Base-by-base conservation (phyloP, 2,113 vertebrate genomes). In the Cavia aperea region DNA sequence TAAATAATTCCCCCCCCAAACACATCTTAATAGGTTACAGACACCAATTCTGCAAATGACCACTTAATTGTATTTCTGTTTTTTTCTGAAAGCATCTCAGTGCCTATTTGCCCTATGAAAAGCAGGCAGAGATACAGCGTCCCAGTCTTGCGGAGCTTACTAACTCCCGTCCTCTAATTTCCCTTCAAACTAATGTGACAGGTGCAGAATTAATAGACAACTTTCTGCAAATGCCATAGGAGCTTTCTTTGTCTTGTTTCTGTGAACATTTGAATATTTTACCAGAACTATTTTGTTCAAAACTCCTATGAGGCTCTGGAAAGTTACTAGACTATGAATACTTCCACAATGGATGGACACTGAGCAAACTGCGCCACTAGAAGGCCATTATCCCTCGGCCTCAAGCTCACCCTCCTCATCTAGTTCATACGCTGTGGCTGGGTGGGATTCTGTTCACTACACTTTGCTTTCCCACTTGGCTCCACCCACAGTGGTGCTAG, bases 1-100 rank as follows among this genome's bases (percentile, higher is more conserved):
- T 94, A 96, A 96, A 92, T 93, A 96, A 81, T 86, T 56, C 62
- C 81, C 81, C 3, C 1, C 96, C 68, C 84, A 88, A 95, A 94
- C 81, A 95, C 43, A 91, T 93, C 73, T 94, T 79, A 85, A 91
- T 49, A 63, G 66, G 89, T 94, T 85, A 86, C 77, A 65, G 29
- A 95, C 84, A 95, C 91, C 91, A 89, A 90, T 89, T 87, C 81
- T 93, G 81, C 68, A 85, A 90, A 95, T 85, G 92, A 63, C 65
- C 15, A 8, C 0, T 0, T 1, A 14, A 39, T 46, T 33, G 16
- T 12, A 93, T 51, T 56, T 83, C 75, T 66, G 81, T 94, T 95
- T 93, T 96, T 90, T 86, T 33, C 78, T 31, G 14, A 87, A 36
- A 56, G 56, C n/a, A 81, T 31, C 33, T 36, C 15, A 0, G 29